phyloP scores from a whole-genome alignment of 1,140 invertebrate genomes.

The Micrasema minimum region DNA sequence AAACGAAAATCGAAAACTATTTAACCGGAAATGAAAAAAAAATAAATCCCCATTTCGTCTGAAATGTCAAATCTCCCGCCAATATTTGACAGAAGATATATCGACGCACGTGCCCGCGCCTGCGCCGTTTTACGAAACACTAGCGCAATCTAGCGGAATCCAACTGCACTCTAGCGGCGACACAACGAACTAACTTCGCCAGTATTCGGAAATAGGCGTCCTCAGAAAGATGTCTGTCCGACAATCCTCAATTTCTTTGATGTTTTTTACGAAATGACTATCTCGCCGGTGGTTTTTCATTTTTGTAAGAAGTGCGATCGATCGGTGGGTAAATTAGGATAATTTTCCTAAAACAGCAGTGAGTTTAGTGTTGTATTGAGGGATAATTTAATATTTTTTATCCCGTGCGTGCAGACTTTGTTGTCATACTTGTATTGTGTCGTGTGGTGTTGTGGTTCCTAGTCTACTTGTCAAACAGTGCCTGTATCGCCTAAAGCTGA shows the following conservation, averaged over 20 bases:
- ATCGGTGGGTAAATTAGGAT: neutral
- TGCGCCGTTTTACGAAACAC: neutral
- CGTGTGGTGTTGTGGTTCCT: slow-evolving; percentile 12
- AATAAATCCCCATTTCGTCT: neutral
- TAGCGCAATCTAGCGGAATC: slow-evolving; percentile 10
- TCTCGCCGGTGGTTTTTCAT: slow-evolving; percentile 11
- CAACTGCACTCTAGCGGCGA: slow-evolving; percentile 3
- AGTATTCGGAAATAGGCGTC: slow-evolving; percentile 24
- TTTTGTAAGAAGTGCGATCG: slow-evolving; percentile 26
- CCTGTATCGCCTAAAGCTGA: slow-evolving; percentile 1
- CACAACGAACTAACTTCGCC: neutral
- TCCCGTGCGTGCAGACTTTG: slow-evolving; percentile 9
- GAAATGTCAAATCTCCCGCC: slow-evolving; percentile 9
- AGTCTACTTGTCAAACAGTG: slow-evolving; percentile 36
- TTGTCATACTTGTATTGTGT: slow-evolving; percentile 33
- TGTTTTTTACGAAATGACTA: slow-evolving; percentile 40
- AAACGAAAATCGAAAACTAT: too few species aligned
- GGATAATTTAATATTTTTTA: neutral
- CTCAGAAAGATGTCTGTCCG: slow-evolving; percentile 11
- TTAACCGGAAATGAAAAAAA: too few species aligned
- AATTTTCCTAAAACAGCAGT: slow-evolving; percentile 13
- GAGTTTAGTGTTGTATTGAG: neutral
- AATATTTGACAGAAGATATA: slow-evolving; percentile 19
- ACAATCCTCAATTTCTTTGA: neutral
- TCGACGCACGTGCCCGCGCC: slow-evolving; percentile 30